These are phyloP conservation scores for Dinocampus coccinellae DNA, from an alignment of 2,888 invertebrate species.

Conservation along the genomic window DNA sequence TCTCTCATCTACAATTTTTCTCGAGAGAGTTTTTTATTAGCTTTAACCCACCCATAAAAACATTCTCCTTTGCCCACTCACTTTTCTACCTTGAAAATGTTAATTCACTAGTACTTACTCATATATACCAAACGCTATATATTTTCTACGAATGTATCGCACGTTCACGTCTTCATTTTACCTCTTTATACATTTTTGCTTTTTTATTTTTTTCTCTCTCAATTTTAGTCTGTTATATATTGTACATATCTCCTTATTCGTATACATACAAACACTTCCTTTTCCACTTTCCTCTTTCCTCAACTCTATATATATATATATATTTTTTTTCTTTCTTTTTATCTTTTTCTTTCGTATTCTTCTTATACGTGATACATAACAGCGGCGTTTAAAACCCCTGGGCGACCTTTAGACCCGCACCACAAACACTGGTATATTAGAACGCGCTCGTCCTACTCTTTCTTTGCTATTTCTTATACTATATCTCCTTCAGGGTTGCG, in stretches of 20 bases:
- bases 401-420: conserved; percentile 25
- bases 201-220: too few species aligned
- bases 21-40: neutral
- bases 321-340: too few species aligned
- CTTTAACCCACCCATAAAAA: too few species aligned
- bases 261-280: neutral
- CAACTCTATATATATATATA: neutral
- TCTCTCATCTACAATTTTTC: too few species aligned
- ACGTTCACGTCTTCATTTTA: conserved; percentile 8
- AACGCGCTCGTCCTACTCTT: neutral
- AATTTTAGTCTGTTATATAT: neutral
- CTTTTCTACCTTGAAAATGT: neutral
- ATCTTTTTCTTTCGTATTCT: too few species aligned
- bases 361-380: neutral
- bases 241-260: neutral
- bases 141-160: conserved; percentile 11
- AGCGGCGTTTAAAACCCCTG: conserved; percentile 22
- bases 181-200: conserved; percentile 10
- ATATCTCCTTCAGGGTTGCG: neutral
- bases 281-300: neutral
- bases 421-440: conserved; percentile 15
- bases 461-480: neutral
- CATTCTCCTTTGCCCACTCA: too few species aligned
- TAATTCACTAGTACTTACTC: conserved; percentile 20
- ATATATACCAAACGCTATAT: neutral